These are phyloP conservation scores for Drosophila leontia DNA, from an alignment of 1,140 invertebrate species.

Conservation along the genomic window DNA sequence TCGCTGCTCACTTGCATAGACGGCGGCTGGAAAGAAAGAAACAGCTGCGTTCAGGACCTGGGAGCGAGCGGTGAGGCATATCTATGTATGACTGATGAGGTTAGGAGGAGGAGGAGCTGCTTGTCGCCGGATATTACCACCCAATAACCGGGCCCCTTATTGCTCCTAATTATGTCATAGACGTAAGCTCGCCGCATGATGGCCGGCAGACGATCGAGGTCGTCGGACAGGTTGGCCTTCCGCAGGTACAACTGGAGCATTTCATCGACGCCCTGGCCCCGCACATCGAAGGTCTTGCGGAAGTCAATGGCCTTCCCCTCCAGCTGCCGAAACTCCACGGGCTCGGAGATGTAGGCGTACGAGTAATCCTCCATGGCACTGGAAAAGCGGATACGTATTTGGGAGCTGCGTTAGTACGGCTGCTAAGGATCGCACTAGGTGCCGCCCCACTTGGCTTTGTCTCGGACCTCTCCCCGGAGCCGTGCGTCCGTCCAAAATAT, in stretches of 20 bases:
- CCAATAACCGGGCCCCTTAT: slow-evolving; percentile 78
- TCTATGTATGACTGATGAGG: not conserved
- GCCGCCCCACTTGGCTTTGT: slow-evolving; percentile 16
- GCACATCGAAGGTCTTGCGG: slow-evolving; percentile 78
- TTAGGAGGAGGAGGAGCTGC: slow-evolving; percentile 1
- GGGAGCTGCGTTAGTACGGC: slow-evolving; percentile 57
- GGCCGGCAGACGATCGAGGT: slow-evolving; percentile 65
- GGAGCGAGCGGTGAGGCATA: not conserved
- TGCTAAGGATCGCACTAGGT: slow-evolving; percentile 20
- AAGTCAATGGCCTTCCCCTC: slow-evolving; percentile 70
- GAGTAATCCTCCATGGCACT: slow-evolving; percentile 58
- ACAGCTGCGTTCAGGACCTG: slow-evolving; percentile 19
- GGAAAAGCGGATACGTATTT: slow-evolving; percentile 62
- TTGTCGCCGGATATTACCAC: slow-evolving; percentile 63
- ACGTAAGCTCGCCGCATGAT: slow-evolving; percentile 74
- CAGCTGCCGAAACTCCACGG: slow-evolving; percentile 76
- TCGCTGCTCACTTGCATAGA: slow-evolving; percentile 70
- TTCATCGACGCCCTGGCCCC: slow-evolving; percentile 71
- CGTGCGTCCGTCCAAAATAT: slow-evolving; percentile 30
- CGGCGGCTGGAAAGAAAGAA: slow-evolving; percentile 61
- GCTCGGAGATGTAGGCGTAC: slow-evolving; percentile 73
- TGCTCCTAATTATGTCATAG: slow-evolving; percentile 80
- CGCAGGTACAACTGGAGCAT: slow-evolving; percentile 75
- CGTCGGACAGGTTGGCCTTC: slow-evolving; percentile 68
- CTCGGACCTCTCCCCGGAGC: slow-evolving; percentile 6